Conservation (phyloP, 2,888 invertebrate species). For the Agrochola lychnidis region DNA sequence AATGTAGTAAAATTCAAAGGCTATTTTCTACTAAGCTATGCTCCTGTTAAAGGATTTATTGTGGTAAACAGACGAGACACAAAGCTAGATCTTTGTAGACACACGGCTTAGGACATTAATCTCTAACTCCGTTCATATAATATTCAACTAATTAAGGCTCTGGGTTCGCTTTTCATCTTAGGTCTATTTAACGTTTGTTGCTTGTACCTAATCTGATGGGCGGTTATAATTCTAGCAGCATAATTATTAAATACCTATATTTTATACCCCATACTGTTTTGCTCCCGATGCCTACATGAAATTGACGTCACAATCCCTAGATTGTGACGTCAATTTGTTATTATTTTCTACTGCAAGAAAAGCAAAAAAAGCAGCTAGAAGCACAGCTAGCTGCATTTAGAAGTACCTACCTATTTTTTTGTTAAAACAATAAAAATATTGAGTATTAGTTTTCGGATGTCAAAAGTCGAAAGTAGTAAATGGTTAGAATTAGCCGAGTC, state of each 20-base stretch:
- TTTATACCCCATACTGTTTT: not conserved
- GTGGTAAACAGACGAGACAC: conserved; percentile 13
- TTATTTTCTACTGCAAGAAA: not conserved
- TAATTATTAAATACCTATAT: not conserved
- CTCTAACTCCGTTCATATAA: conserved; percentile 35
- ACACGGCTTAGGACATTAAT: conserved; percentile 38
- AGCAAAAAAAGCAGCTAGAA: too few relatives aligned
- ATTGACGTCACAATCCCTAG: too few relatives aligned
- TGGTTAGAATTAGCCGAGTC: too few relatives aligned
- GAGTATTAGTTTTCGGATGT: too few relatives aligned
- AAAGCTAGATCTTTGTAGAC: conserved; percentile 29
- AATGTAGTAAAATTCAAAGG: conserved; percentile 15
- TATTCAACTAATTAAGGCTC: conserved; percentile 51
- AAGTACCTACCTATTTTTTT: too few relatives aligned
- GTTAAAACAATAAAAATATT: too few relatives aligned
- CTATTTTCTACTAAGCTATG: conserved; percentile 15
- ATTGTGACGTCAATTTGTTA: not conserved
- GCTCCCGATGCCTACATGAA: too few relatives aligned
- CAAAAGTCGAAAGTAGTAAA: too few relatives aligned
- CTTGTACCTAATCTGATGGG: not conserved
- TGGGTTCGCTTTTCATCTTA: conserved; percentile 33
- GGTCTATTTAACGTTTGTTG: conserved; percentile 10
- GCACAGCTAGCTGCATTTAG: too few relatives aligned
- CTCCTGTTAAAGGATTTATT: conserved; percentile 21
- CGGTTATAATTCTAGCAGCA: not conserved